Evolutionary conservation across 1,140 invertebrate species (phyloP).

Genomic region (Stegodyphus dumicola): DNA sequence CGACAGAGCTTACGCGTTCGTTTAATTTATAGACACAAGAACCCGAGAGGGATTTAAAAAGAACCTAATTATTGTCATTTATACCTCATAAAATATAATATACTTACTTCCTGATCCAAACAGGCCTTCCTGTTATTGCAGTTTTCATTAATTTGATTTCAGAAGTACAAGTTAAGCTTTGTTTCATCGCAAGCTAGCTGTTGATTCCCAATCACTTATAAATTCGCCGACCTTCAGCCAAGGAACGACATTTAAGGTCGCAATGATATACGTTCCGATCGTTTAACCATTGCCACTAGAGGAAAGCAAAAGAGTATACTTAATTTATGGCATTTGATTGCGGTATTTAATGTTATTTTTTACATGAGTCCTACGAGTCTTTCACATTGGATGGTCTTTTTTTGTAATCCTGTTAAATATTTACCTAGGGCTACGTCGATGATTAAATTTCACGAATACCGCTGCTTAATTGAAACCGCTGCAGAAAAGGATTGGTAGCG

Average conservation of each 20-base stretch:
- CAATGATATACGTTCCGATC: conserved; percentile 10
- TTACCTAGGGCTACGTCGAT: conserved; percentile 6
- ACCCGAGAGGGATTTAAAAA: no score
- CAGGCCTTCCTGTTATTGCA: background rate
- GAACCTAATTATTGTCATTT: background rate
- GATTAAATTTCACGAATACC: conserved; percentile 49
- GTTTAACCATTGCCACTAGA: background rate
- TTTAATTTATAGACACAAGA: no score
- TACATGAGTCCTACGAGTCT: background rate
- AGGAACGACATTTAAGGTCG: conserved; percentile 5
- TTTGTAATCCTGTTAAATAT: conserved; percentile 40
- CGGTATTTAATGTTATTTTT: conserved; percentile 1
- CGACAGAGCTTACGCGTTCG: no score
- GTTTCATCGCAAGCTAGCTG: background rate
- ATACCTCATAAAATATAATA: conserved; percentile 22
- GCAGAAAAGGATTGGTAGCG: background rate
- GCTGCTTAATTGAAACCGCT: conserved; percentile 27
- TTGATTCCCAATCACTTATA: conserved; percentile 1
- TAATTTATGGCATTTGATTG: conserved; percentile 28
- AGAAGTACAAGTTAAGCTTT: background rate
- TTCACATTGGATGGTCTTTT: background rate
- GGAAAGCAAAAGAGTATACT: background rate
- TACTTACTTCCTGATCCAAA: conserved; percentile 3
- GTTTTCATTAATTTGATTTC: conserved; percentile 7
- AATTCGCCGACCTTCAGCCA: conserved; percentile 21